Conservation (phyloP, 2,797 vertebrate genomes). For the Sebastes miniatus region DNA sequence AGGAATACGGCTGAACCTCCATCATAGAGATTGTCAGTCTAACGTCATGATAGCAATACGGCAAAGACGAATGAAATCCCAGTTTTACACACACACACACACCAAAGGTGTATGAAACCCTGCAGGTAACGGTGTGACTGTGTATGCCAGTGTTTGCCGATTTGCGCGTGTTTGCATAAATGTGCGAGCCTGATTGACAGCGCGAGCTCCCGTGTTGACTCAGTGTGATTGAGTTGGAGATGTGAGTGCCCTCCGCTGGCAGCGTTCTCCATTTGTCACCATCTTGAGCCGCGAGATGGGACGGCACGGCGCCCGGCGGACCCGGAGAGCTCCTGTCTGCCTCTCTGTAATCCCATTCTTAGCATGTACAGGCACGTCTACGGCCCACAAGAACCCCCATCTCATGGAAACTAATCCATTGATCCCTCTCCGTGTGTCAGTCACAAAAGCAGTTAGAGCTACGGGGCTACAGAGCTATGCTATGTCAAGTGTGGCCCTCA, state of each 20-base stretch:
- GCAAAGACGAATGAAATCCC: slow-evolving; percentile 7
- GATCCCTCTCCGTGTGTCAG: slow-evolving; percentile 75
- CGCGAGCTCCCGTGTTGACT: slow-evolving; percentile 70
- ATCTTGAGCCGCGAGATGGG: slow-evolving; percentile 56
- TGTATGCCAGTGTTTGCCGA: slow-evolving; percentile 31
- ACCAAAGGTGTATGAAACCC: slow-evolving; percentile 8
- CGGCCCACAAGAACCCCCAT: slow-evolving; percentile 68
- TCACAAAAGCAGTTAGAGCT: slow-evolving; percentile 75
- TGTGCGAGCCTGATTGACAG: slow-evolving; percentile 43
- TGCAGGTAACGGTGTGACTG: background rate
- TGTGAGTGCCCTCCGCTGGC: slow-evolving; percentile 58
- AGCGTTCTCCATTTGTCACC: slow-evolving; percentile 71
- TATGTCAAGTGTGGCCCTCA: slow-evolving; percentile 77
- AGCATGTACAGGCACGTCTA: slow-evolving; percentile 82
- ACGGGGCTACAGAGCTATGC: slow-evolving; percentile 58
- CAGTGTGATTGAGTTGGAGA: slow-evolving; percentile 76
- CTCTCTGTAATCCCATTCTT: slow-evolving; percentile 78
- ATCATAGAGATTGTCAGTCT: slow-evolving; percentile 31
- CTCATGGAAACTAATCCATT: slow-evolving; percentile 83
- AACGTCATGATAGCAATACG: slow-evolving; percentile 15
- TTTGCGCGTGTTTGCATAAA: slow-evolving; percentile 53
- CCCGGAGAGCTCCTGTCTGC: slow-evolving; percentile 61
- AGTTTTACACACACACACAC: background rate
- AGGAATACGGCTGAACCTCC: slow-evolving; percentile 35
- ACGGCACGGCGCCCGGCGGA: slow-evolving; percentile 31